Evolutionary conservation across 2,888 invertebrate species (phyloP), one percentile per base, ranked within the genome.

Genomic region (Chironomus tentans): DNA sequence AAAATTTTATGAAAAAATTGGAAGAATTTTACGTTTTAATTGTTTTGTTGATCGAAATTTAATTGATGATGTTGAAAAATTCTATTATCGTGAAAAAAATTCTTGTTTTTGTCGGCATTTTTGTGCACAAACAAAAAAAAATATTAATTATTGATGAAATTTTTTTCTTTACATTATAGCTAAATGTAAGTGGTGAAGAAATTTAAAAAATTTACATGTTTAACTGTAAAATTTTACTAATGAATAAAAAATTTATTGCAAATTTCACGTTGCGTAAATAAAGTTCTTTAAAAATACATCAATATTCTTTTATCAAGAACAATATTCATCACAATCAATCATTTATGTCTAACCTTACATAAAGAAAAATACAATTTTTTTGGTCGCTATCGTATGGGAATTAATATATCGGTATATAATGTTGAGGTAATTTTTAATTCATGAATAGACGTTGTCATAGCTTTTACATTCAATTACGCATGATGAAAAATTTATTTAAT

Each of bases 371-470:
- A 22, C 70, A 28, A 28, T 28, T 28, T 28, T 28, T 61, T 61
- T n/a, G n/a, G 69, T 70, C 70, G 61, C 38, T 62, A 77, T 77
- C 50, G 38, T 38, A 10, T 38, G 38, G 38, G 38, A 38, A 38
- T 38, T 38, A 4, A 28, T 38, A 5, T 28, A 10, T 38, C 38
- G 38, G 38, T 38, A 38, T 38, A 38, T 1, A 38, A 38, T 38
- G 7, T 38, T 38, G 72, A 62, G 56, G 46, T 68, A 74, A 24
- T 72, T 61, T 77, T 18, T 46, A 68, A 46, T 50, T 72, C 38
- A 38, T 38, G 10, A 38, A 38, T 38, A 38, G 38, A 69, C 78
- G 79, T 79, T 76, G 21, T 65, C 12, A 21, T 21, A n/a, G 15
- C 46, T 38, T 77, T 18, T 56, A 24, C 13, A 21, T 21, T n/a